Conservation (phyloP, 2,113 vertebrate species). For the Ophthalmolycus amberensis region DNA sequence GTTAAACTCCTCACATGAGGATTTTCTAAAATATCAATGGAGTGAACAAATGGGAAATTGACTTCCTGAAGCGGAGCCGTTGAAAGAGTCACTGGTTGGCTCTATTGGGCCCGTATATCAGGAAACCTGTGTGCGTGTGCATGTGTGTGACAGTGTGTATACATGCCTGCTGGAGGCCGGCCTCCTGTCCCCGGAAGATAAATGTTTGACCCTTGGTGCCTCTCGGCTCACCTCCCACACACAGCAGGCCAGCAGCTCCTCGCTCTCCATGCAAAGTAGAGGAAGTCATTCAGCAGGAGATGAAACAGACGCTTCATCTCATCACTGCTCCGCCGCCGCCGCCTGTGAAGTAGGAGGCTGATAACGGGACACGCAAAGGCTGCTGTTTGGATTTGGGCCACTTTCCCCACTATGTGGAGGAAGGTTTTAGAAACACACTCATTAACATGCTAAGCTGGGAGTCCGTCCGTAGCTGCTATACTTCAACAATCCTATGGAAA, state of each 20-base stretch:
- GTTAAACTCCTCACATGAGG: not conserved
- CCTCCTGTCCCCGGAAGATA: slow-evolving; percentile 31
- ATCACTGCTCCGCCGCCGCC: slow-evolving; percentile 28
- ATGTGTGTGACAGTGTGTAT: not conserved
- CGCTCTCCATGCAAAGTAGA: slow-evolving; percentile 42
- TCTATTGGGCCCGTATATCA: not conserved
- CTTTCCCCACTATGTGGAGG: slow-evolving; percentile 34
- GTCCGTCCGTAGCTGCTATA: slow-evolving; percentile 23
- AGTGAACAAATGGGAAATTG: not conserved
- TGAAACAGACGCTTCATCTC: slow-evolving; percentile 50
- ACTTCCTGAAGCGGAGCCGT: not conserved
- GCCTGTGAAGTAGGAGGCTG: slow-evolving; percentile 42
- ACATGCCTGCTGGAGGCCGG: not conserved
- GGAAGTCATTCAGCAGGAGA: slow-evolving; percentile 35
- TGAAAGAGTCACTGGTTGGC: not conserved
- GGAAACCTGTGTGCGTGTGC: not conserved
- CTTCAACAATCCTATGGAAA: slow-evolving; percentile 46
- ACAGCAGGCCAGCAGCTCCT: slow-evolving; percentile 25
- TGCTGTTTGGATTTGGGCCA: slow-evolving; percentile 52
- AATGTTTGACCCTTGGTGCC: slow-evolving; percentile 25
- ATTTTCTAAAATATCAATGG: not conserved
- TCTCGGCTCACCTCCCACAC: slow-evolving; percentile 27
- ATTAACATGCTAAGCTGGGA: slow-evolving; percentile 59
- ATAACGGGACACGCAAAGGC: slow-evolving; percentile 36
- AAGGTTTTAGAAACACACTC: slow-evolving; percentile 51